Percentiles rank a stretch among this genome's conserved stretches.
Conservation (phyloP, 2,797 vertebrate genomes). For the Micrastur ruficollis region DNA sequence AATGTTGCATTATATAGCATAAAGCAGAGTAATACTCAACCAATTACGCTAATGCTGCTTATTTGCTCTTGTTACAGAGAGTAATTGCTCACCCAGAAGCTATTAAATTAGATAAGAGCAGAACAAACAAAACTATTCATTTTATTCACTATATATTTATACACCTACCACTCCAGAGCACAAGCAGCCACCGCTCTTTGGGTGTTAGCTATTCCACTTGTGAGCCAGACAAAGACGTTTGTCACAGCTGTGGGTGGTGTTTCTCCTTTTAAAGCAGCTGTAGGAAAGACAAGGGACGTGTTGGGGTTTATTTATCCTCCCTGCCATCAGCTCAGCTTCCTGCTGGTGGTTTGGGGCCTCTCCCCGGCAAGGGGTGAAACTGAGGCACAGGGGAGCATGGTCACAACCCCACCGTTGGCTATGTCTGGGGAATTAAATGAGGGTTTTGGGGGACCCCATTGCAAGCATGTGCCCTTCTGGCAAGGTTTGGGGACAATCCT, state of each 20-base stretch:
- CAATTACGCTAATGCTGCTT: conserved; percentile 50
- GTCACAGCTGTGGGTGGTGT: not conserved
- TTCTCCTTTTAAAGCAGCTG: not conserved
- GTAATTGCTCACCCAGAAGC: conserved; percentile 63
- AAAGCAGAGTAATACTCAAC: conserved; percentile 1
- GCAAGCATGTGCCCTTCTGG: accelerated
- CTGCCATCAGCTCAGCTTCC: not conserved
- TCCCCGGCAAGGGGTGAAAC: not conserved
- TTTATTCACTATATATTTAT: conserved; percentile 42
- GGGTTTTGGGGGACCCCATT: not conserved
- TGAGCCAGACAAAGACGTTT: conserved; percentile 2
- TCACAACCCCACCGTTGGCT: accelerated
- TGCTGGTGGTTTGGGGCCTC: not conserved
- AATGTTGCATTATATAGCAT: not conserved
- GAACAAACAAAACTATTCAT: conserved; percentile 65
- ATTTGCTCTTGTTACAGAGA: conserved; percentile 33
- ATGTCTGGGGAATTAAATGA: not conserved
- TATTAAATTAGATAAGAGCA: conserved; percentile 55
- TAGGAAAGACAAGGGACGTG: not conserved
- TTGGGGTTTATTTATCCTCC: not conserved
- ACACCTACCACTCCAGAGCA: not conserved
- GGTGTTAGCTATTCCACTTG: not conserved
- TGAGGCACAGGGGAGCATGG: not conserved
- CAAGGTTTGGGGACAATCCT: not conserved
- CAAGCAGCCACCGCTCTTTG: not conserved